Percentiles rank a stretch among this genome's conserved stretches.
Evolutionary conservation across 2,888 invertebrate genomes (phyloP).

Genomic region (Kuschelorhynchus macadamiae): DNA sequence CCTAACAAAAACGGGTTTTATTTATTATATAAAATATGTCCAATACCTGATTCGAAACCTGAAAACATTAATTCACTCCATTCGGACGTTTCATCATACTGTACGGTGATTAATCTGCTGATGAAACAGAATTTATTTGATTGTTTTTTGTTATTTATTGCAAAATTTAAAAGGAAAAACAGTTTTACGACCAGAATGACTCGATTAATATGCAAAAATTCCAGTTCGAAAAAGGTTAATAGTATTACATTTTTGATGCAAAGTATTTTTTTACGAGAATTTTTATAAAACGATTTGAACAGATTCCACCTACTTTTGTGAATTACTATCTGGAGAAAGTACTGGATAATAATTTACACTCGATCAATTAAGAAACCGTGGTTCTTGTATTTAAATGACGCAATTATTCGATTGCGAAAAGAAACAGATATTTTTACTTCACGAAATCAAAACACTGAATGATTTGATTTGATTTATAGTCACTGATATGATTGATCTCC

Average conservation of each 20-base stretch:
- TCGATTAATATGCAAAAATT: constrained; percentile 49
- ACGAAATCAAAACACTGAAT: too few species aligned
- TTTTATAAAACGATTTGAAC: constrained; percentile 22
- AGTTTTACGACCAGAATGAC: constrained; percentile 43
- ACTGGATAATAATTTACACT: too few species aligned
- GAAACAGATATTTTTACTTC: too few species aligned
- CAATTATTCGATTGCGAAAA: too few species aligned
- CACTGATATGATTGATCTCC: too few species aligned
- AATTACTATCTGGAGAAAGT: too few species aligned
- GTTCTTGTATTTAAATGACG: too few species aligned
- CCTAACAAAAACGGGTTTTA: constrained; percentile 41
- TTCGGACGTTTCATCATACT: constrained; percentile 51
- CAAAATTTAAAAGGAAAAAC: constrained; percentile 50
- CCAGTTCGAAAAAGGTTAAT: constrained; percentile 39
- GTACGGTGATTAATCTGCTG: constrained; percentile 50
- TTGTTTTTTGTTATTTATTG: constrained; percentile 47
- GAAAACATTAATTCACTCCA: constrained; percentile 50
- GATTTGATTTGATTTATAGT: too few species aligned
- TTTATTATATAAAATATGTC: constrained; percentile 50
- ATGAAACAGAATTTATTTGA: constrained; percentile 51
- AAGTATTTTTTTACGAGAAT: constrained; percentile 8
- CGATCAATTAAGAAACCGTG: too few species aligned
- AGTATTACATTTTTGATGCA: constrained; percentile 19
- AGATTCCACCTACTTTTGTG: too few species aligned
- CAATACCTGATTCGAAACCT: constrained; percentile 46